Evolutionary conservation across 2,113 vertebrate genomes (phyloP).

Genomic region (Antechinus flavipes): DNA sequence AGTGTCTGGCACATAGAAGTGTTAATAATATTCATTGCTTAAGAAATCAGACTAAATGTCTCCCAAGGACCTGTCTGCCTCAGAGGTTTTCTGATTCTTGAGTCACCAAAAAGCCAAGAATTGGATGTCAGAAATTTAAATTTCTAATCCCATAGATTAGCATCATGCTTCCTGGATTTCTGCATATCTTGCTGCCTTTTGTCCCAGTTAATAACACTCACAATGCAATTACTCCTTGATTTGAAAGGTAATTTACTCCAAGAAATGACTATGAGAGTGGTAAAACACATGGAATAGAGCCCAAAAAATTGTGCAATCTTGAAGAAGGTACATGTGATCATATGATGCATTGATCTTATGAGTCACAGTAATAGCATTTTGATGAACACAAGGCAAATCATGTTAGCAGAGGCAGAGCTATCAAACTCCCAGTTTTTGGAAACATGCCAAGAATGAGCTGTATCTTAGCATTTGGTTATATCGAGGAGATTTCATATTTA

Average conservation of each 20-base stretch:
- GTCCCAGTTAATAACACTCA: conserved; percentile 16
- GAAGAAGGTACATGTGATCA: conserved; percentile 34
- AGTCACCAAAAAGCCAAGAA: neutral
- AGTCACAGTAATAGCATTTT: conserved; percentile 57
- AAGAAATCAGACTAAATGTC: neutral
- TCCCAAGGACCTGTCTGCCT: neutral
- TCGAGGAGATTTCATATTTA: neutral
- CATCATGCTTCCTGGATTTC: neutral
- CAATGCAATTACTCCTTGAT: neutral
- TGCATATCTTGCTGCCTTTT: neutral
- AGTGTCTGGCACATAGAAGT: neutral
- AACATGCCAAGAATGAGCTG: neutral
- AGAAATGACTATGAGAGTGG: conserved; percentile 28
- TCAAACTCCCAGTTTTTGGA: neutral
- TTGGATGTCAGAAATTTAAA: neutral
- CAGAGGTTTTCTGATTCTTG: neutral
- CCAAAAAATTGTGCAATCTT: conserved; percentile 38
- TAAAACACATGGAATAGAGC: neutral
- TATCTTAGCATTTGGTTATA: neutral
- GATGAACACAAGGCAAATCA: conserved; percentile 41
- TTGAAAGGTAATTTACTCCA: conserved; percentile 41
- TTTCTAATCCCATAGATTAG: neutral
- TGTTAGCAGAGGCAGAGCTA: rapidly evolving
- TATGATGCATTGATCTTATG: conserved; percentile 10
- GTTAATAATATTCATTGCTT: neutral